phyloP scores from a whole-genome alignment of 2,888 invertebrate genomes.

The Rhingia campestris region DNA sequence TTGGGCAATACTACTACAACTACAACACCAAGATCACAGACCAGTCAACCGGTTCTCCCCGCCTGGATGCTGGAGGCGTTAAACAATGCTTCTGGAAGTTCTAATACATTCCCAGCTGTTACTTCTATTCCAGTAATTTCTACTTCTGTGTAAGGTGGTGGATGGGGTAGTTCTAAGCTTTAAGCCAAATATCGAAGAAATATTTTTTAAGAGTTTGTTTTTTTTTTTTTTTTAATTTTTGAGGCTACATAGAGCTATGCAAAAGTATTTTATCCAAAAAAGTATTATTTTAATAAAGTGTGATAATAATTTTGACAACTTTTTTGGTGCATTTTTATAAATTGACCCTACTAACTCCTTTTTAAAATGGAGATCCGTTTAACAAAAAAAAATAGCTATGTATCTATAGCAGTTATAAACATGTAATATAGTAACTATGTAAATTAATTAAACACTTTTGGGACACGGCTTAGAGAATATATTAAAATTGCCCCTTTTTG shows the following conservation, averaged over 20 bases:
- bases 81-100: not conserved
- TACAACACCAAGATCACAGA: not conserved
- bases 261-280: conserved; percentile 17
- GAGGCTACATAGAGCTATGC: not conserved
- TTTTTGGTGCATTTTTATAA: no score
- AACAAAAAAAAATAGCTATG: no score
- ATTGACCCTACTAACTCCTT: no score
- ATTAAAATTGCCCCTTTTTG: no score
- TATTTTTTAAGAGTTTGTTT: not conserved
- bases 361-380: no score
- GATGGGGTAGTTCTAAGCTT: conserved; percentile 6
- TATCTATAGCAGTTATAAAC: no score
- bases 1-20: not conserved
- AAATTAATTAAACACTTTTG: no score
- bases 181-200: conserved; percentile 23
- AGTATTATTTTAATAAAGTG: not conserved
- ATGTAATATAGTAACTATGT: no score
- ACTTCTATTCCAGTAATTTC: conserved; percentile 15
- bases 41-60: not conserved
- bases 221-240: not conserved
- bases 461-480: no score
- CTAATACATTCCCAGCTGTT: not conserved
- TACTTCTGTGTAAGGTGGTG: conserved; percentile 56
- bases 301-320: no score
- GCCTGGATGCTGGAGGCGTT: conserved; percentile 34